Evolutionary conservation across 2,113 vertebrate genomes (phyloP), one percentile per base, ranked within the genome.

Genomic region (Otolemur garnettii): DNA sequence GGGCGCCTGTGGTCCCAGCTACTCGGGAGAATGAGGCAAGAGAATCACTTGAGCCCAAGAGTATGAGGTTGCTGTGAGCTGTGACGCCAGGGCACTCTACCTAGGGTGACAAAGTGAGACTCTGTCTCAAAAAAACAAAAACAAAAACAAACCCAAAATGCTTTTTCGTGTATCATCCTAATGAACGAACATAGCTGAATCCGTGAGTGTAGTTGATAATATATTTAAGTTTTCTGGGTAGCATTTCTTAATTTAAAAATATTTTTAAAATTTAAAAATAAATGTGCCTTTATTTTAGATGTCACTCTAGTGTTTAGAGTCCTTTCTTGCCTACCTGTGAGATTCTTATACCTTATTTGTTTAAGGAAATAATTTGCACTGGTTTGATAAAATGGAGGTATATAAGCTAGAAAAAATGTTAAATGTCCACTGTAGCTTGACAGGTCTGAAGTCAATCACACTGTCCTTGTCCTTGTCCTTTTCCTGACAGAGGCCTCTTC

Each of bases 401-500:
- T 45, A 45, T 72, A 53, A 30, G 84, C n/a, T 59, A 71, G 10
- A 38, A 72, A 60, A 42, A 53, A 3, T 55, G 10, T 66, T 22
- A 9, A 21, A 53, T 93, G 42, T 86, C 87, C 35, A 19, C 91
- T 35, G 50, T 66, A 50, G 62, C 71, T 96, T 94, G 64, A 69
- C 19, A 94, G 35, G 19, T 68, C 42, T 95, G 59, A 92, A 95
- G 71, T 95, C 83, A 91, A 57, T 93, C 42, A 88, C 80, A 97
- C 87, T 38, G 38, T 38, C 38, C 38, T 1, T 57, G 4, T n/a
- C 68, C 57, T 26, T 84, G 85, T 95, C 21, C 84, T 84, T 95
- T 96, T 75, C 6, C 50, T 98, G 96, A 19, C 97, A 99, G 99
- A 98, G 99, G 99, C 50, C 99, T 99, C 87, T 99, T 99, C 98